These are phyloP conservation scores for Pachycephus smyrnensis DNA, from an alignment of 2,888 invertebrate genomes.

Conservation along the genomic window DNA sequence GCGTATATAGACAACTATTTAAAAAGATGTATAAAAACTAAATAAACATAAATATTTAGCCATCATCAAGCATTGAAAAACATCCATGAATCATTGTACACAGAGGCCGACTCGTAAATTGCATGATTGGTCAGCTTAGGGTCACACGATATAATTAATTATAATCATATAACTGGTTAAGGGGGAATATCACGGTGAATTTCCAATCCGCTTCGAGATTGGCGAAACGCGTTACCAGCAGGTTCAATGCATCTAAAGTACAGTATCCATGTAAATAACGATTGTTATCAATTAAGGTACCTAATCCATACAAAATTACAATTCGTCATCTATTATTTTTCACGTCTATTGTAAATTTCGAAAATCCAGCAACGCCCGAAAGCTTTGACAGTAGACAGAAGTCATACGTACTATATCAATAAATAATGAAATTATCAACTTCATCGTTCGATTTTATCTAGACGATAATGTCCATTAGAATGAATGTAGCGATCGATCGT, in stretches of 20 bases:
- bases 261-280: not conserved
- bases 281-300: not conserved
- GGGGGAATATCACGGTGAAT: not conserved
- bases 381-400: not conserved
- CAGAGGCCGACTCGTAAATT: not conserved
- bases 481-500: not conserved
- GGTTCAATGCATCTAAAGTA: not conserved
- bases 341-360: not conserved
- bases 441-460: not conserved
- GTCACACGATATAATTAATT: conserved; percentile 2
- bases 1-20: not conserved
- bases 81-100: not conserved
- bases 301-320: not conserved
- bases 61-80: not conserved
- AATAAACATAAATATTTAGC: not conserved
- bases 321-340: not conserved
- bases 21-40: not conserved
- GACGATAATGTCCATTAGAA: not conserved
- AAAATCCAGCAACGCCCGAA: not conserved
- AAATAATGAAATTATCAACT: not conserved
- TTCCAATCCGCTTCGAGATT: not conserved
- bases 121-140: not conserved
- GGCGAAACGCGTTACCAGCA: not conserved
- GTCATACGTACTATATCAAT: not conserved
- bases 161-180: not conserved